Conservation (phyloP, 2,888 invertebrate species). For the Eueremaeus valkanovi region DNA sequence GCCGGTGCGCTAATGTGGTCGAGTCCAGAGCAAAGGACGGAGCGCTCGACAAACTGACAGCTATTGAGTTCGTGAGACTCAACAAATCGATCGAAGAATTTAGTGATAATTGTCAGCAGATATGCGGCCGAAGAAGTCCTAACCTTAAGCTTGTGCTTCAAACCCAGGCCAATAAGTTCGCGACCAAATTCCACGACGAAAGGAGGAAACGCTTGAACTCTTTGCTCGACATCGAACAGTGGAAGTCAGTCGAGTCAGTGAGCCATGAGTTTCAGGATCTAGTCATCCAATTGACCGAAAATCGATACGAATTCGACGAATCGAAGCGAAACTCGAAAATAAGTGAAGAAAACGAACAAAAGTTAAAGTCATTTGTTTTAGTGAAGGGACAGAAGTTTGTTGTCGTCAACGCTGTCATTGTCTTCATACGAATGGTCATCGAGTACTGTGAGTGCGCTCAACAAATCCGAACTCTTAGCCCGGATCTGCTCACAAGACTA, state of each 20-base stretch:
- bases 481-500: conserved; percentile 74
- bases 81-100: conserved; percentile 74
- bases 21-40: conserved; percentile 61
- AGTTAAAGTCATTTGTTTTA: conserved; percentile 17
- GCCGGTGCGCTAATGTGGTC: conserved; percentile 81
- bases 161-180: conserved; percentile 77
- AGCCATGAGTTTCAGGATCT: conserved; percentile 82
- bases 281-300: conserved; percentile 59
- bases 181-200: conserved; percentile 83
- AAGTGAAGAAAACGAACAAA: not conserved
- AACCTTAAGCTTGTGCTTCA: conserved; percentile 76
- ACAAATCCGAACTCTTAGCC: conserved; percentile 71
- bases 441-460: conserved; percentile 81
- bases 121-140: conserved; percentile 70
- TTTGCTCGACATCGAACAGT: conserved; percentile 81
- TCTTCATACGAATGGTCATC: conserved; percentile 80
- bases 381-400: conserved; percentile 42
- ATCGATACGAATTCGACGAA: conserved; percentile 18
- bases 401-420: conserved; percentile 65
- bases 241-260: conserved; percentile 83
- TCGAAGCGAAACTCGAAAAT: not conserved
- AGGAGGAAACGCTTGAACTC: conserved; percentile 76
- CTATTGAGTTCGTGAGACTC: conserved; percentile 70
- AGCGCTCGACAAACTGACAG: conserved; percentile 65
- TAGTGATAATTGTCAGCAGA: conserved; percentile 67